phyloP scores from a whole-genome alignment of 1,140 invertebrate species.

The Drosophila sturtevanti region DNA sequence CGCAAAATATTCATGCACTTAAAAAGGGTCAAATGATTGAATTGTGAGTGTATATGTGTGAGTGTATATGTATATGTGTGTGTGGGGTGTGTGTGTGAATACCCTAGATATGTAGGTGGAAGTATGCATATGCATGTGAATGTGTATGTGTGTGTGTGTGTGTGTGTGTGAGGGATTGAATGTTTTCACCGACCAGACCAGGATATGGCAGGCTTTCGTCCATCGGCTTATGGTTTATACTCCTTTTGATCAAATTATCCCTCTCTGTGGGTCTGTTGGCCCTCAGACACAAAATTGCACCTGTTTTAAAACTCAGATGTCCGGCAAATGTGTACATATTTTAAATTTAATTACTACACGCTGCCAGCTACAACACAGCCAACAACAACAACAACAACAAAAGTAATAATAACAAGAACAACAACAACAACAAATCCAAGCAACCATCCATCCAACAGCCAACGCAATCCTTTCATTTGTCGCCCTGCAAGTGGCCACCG shows the following conservation, averaged over 20 bases:
- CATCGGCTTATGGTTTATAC: constrained; percentile 55
- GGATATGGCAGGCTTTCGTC: constrained; percentile 29
- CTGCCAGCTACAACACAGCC: constrained; percentile 43
- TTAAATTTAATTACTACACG: constrained; percentile 78
- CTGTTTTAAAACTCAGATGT: constrained; percentile 68
- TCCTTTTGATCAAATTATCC: constrained; percentile 76
- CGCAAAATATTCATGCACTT: constrained; percentile 76
- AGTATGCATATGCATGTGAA: no score
- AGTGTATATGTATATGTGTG: constrained; percentile 19
- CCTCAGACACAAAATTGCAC: constrained; percentile 32
- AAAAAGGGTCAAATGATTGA: constrained; percentile 77
- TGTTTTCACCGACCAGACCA: constrained; percentile 1
- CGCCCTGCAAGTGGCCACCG: constrained; percentile 35
- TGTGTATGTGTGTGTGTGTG: constrained; percentile 17
- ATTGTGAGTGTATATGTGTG: constrained; percentile 51
- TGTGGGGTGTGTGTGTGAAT: constrained; percentile 4
- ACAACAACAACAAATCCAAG: constrained; percentile 59
- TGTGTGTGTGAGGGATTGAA: constrained; percentile 3
- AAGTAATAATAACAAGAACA: constrained; percentile 33
- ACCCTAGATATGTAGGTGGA: constrained; percentile 1
- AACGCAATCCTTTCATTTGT: constrained; percentile 59
- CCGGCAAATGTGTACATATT: constrained; percentile 70
- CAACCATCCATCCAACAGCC: constrained; percentile 33
- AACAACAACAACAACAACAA: constrained; percentile 42
- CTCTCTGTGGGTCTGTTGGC: background rate